Conservation (phyloP, 2,797 vertebrate genomes). For the Brachymystax lenok region DNA sequence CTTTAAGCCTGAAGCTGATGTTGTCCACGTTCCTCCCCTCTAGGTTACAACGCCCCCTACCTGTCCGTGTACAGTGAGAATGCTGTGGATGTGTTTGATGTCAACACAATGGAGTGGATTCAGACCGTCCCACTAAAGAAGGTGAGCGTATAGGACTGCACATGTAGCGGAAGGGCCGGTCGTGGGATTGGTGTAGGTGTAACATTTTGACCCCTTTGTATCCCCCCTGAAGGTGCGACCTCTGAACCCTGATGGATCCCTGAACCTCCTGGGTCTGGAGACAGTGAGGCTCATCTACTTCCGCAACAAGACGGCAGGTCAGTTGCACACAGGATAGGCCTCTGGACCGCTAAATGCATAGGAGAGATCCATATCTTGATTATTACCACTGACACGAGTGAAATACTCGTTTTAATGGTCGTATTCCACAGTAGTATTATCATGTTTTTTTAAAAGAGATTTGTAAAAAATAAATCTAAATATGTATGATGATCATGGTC, state of each 20-base stretch:
- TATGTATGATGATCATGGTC: constrained; percentile 12
- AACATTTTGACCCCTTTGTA: constrained; percentile 4
- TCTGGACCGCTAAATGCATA: too few species aligned
- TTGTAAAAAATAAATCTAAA: too few species aligned
- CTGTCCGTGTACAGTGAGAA: constrained; percentile 98
- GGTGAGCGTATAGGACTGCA: constrained; percentile 66
- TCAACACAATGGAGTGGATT: constrained; percentile 99
- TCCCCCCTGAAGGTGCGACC: constrained; percentile 83
- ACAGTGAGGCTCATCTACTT: constrained; percentile 97
- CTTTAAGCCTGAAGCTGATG: not conserved
- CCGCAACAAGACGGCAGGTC: constrained; percentile 98
- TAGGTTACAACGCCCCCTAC: constrained; percentile 98
- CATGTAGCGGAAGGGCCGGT: too few species aligned
- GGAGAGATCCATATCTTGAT: too few species aligned
- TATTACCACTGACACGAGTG: too few species aligned
- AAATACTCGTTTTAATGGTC: too few species aligned
- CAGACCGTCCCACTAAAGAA: constrained; percentile 98
- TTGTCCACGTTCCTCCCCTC: not conserved
- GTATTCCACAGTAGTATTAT: too few species aligned
- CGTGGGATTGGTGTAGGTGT: not conserved
- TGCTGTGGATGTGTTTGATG: constrained; percentile 94
- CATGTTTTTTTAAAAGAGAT: too few species aligned
- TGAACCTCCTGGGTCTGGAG: constrained; percentile 95
- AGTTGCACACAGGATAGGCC: constrained; percentile 10
- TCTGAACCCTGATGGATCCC: constrained; percentile 93